These are phyloP conservation scores for Struthidea cinerea DNA, from an alignment of 2,113 vertebrate species.

Conservation along the genomic window DNA sequence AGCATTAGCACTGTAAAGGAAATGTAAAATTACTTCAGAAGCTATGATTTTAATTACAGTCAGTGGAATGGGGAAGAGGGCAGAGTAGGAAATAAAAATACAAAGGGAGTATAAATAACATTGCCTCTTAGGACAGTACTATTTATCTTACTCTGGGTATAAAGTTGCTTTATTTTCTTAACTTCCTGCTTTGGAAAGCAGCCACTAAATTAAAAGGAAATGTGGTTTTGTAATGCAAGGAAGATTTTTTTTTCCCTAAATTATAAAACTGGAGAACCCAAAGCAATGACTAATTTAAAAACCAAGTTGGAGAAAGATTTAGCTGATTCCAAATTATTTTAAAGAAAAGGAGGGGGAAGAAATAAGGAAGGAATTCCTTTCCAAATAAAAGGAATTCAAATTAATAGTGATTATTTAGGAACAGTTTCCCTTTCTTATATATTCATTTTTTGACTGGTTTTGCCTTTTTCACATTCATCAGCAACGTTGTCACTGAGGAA, in stretches of 20 bases:
- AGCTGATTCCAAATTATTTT: background rate
- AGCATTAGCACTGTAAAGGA: background rate
- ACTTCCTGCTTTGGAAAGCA: slow-evolving; percentile 67
- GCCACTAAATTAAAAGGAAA: slow-evolving; percentile 31
- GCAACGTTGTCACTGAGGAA: background rate
- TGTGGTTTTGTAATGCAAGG: slow-evolving; percentile 2
- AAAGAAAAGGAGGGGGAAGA: background rate
- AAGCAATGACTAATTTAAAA: slow-evolving; percentile 10
- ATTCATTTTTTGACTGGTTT: background rate
- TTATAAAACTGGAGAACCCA: background rate
- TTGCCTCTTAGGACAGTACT: slow-evolving; percentile 42
- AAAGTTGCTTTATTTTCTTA: slow-evolving; percentile 58
- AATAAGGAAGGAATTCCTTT: background rate
- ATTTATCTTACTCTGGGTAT: slow-evolving; percentile 55
- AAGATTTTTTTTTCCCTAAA: background rate
- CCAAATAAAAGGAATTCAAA: background rate
- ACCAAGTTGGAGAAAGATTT: background rate
- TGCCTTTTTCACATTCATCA: background rate
- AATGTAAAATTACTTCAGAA: slow-evolving; percentile 25
- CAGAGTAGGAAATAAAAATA: slow-evolving; percentile 57
- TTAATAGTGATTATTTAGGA: background rate
- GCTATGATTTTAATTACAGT: slow-evolving; percentile 19
- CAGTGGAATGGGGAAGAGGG: slow-evolving; percentile 8
- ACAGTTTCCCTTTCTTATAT: background rate
- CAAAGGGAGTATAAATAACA: slow-evolving; percentile 64